phyloP scores from a whole-genome alignment of 2,113 vertebrate species.

The Brachyhypopomus gauderio region DNA sequence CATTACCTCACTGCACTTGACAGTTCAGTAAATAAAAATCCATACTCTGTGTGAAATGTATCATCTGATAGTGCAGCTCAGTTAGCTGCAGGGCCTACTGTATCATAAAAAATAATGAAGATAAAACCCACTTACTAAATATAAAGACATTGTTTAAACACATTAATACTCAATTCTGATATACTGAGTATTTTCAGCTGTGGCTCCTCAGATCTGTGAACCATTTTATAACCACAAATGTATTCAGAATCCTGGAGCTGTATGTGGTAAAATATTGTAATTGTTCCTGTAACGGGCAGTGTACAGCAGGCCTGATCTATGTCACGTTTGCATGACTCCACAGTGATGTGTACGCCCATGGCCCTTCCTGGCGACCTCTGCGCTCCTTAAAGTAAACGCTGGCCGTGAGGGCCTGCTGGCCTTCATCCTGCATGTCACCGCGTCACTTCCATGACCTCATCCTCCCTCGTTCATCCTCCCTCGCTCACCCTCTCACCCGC shows the following conservation, averaged over 20 bases:
- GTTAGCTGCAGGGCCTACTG: background rate
- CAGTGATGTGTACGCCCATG: background rate
- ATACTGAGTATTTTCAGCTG: no score
- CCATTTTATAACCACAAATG: background rate
- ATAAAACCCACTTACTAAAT: background rate
- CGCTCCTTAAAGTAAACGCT: constrained; percentile 38
- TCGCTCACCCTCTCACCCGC: background rate
- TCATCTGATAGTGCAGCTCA: constrained; percentile 2
- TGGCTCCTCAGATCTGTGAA: no score
- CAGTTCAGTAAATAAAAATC: constrained; percentile 14
- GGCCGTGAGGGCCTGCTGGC: constrained; percentile 29
- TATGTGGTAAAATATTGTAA: background rate
- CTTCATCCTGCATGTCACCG: constrained; percentile 17
- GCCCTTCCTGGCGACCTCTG: constrained; percentile 10
- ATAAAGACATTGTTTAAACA: background rate
- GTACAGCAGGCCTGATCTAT: background rate
- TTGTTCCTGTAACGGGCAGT: background rate
- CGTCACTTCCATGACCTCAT: constrained; percentile 31
- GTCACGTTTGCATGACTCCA: constrained; percentile 28
- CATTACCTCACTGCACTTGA: constrained; percentile 4
- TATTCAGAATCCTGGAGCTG: background rate
- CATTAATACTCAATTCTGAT: background rate
- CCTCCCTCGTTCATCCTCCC: background rate
- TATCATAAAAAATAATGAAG: background rate
- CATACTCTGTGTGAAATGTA: background rate